A percentile compares a stretch with the other conserved stretches of the same genome.
These are phyloP conservation scores for Phenganax stokvisi DNA, from an alignment of 92 coral and sea anemone genomes.

Conservation along the genomic window DNA sequence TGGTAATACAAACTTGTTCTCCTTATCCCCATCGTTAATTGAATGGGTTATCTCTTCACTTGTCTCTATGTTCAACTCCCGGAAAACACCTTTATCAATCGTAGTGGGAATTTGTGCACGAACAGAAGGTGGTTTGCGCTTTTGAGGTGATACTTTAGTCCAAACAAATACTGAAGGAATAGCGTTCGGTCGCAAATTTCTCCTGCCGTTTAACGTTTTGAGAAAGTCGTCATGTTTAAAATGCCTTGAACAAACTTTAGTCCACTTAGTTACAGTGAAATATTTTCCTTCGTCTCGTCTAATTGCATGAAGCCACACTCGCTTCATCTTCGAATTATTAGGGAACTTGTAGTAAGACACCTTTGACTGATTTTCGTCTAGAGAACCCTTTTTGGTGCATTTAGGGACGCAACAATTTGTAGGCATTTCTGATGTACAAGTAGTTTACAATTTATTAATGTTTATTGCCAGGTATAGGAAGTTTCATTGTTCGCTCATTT, in stretches of 20 bases:
- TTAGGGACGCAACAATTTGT: slow-evolving; percentile 15
- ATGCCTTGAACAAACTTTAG: slow-evolving; percentile 44
- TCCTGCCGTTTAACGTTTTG: slow-evolving; percentile 23
- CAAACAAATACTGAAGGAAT: slow-evolving; percentile 43
- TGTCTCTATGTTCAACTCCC: no score
- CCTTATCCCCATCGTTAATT: no score
- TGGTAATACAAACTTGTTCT: no score
- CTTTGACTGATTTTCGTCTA: slow-evolving; percentile 16
- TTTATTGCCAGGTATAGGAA: neutral
- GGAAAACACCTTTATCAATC: no score
- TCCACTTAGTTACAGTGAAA: slow-evolving; percentile 6
- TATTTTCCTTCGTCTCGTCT: slow-evolving; percentile 35
- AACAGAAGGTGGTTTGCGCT: neutral
- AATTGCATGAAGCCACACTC: slow-evolving; percentile 45
- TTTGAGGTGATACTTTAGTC: neutral
- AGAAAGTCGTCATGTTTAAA: slow-evolving; percentile 20
- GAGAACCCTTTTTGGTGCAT: slow-evolving; percentile 43
- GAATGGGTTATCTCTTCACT: no score
- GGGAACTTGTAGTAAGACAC: slow-evolving; percentile 40
- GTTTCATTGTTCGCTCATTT: no score
- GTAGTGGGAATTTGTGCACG: neutral
- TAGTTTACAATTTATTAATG: neutral
- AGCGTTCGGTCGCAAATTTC: neutral
- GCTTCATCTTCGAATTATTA: neutral
- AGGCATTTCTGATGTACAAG: neutral